phyloP scores from a whole-genome alignment of 2,797 vertebrate genomes.

The Erpetoichthys calabaricus region DNA sequence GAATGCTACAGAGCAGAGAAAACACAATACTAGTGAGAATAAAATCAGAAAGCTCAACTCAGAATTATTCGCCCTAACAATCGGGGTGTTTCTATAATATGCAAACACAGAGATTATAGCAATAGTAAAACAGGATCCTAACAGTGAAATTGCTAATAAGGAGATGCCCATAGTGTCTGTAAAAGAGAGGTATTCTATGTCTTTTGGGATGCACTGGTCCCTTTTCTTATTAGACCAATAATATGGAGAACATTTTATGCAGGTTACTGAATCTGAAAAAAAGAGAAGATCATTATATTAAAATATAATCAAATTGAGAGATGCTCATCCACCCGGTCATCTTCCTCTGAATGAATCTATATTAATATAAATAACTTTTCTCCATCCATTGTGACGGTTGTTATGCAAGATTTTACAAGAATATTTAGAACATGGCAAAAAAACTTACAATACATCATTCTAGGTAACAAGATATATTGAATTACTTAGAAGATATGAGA shows the following conservation, averaged over 20 bases:
- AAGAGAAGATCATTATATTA: neutral
- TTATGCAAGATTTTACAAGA: neutral
- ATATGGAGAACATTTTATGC: slow-evolving; percentile 44
- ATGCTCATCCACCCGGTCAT: neutral
- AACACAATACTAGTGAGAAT: slow-evolving; percentile 54
- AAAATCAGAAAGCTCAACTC: slow-evolving; percentile 59
- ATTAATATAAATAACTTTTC: neutral
- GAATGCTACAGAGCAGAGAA: slow-evolving; percentile 56
- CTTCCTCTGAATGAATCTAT: neutral
- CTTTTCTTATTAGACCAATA: slow-evolving; percentile 54
- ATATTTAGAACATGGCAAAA: neutral
- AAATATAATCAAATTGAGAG: neutral
- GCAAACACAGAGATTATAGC: slow-evolving; percentile 40
- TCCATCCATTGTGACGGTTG: too few species aligned
- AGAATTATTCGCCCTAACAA: slow-evolving; percentile 57
- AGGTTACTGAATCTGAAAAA: slow-evolving; percentile 54
- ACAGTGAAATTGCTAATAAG: slow-evolving; percentile 39
- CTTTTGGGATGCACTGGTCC: slow-evolving; percentile 49
- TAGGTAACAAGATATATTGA: too few species aligned
- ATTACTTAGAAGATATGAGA: too few species aligned
- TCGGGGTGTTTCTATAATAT: slow-evolving; percentile 36
- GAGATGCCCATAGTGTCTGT: slow-evolving; percentile 47
- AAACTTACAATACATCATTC: too few species aligned
- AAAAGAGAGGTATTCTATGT: slow-evolving; percentile 55
- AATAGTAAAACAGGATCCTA: slow-evolving; percentile 44